phyloP scores from a whole-genome alignment of 2,113 vertebrate species.

The Mormyrus iriodes region DNA sequence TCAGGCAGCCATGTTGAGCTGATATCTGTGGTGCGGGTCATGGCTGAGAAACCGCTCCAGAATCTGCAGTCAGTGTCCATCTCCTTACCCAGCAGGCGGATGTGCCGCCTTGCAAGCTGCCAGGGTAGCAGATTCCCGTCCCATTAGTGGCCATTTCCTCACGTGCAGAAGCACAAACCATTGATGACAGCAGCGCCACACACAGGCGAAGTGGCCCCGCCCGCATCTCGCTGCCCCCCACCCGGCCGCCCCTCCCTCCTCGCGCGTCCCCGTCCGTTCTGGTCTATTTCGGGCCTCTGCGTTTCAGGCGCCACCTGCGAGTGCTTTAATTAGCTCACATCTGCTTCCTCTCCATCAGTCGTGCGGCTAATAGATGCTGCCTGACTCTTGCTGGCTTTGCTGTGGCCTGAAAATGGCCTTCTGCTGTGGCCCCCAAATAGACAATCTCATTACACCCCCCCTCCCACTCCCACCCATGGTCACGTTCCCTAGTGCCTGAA shows the following conservation, averaged over 20 bases:
- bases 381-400: background rate
- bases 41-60: background rate
- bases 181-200: background rate
- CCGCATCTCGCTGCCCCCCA: background rate
- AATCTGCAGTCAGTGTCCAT: background rate
- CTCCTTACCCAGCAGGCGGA: background rate
- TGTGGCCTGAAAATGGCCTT: background rate
- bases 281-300: slow-evolving; percentile 13
- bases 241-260: background rate
- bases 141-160: background rate
- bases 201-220: background rate
- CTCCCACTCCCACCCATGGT: too few relatives aligned
- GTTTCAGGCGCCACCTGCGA: slow-evolving; percentile 12
- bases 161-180: background rate
- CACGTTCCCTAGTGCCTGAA: background rate
- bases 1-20: background rate
- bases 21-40: background rate
- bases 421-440: slow-evolving; percentile 1
- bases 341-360: slow-evolving; percentile 18
- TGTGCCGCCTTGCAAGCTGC: background rate
- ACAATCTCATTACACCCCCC: slow-evolving; percentile 15
- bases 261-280: background rate
- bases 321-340: slow-evolving; percentile 23
- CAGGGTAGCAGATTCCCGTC: background rate
- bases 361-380: background rate